Percentiles rank a stretch among this genome's conserved stretches.
Conservation (phyloP, 2,797 vertebrate species). For the Xiphophorus birchmanni region DNA sequence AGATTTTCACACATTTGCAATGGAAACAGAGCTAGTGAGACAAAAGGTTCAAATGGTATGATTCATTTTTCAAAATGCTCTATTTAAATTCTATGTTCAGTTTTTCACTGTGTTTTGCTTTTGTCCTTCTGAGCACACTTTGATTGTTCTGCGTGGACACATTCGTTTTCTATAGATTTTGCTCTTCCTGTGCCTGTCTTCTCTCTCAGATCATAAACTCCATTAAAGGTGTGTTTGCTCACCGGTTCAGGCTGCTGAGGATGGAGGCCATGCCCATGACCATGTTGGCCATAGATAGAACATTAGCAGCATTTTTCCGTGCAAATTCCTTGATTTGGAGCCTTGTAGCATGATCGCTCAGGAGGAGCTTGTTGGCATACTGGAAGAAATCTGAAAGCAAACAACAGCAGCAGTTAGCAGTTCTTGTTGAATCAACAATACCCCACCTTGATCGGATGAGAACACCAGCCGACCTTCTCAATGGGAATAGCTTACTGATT, state of each 20-base stretch:
- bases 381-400: constrained; percentile 84
- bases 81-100: not conserved
- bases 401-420: constrained; percentile 51
- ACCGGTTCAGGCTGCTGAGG: constrained; percentile 91
- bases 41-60: not conserved
- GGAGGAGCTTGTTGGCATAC: constrained; percentile 81
- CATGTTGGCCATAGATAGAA: constrained; percentile 89
- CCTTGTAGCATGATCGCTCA: constrained; percentile 68
- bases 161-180: not conserved
- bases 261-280: constrained; percentile 91
- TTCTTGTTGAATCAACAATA: constrained; percentile 21
- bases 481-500: constrained; percentile 21
- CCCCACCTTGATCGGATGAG: constrained; percentile 24
- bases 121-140: not conserved
- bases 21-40: not conserved
- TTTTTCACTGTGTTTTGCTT: not conserved
- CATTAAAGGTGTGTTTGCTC: constrained; percentile 41
- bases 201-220: constrained; percentile 1
- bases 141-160: not conserved
- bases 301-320: constrained; percentile 88
- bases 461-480: constrained; percentile 31
- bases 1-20: too few relatives aligned
- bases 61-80: not conserved
- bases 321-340: constrained; percentile 84
- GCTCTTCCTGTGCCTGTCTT: not conserved